Conservation (phyloP, 2,113 vertebrate genomes). For the Vanacampus margaritifer region DNA sequence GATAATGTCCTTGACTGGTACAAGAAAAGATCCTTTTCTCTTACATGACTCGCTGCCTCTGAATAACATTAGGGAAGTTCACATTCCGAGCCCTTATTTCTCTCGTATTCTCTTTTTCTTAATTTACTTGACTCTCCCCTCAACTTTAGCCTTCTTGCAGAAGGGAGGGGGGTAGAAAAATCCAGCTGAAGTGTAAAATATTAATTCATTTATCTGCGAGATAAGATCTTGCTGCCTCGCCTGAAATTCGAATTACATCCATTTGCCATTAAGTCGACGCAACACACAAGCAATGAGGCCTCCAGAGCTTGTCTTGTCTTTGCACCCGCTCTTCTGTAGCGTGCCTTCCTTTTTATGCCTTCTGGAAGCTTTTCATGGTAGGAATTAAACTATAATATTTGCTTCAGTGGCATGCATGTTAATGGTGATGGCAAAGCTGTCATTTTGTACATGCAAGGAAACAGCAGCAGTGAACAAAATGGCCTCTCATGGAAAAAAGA, state of each 20-base stretch:
- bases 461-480: slow-evolving; percentile 63
- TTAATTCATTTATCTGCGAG: slow-evolving; percentile 76
- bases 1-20: slow-evolving; percentile 78
- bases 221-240: slow-evolving; percentile 74
- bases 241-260: slow-evolving; percentile 72
- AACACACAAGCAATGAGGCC: slow-evolving; percentile 59
- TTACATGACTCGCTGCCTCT: slow-evolving; percentile 73
- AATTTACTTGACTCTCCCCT: slow-evolving; percentile 68
- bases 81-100: slow-evolving; percentile 65
- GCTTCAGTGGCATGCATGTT: slow-evolving; percentile 66
- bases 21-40: slow-evolving; percentile 74
- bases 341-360: slow-evolving; percentile 50
- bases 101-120: slow-evolving; percentile 59
- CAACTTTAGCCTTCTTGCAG: slow-evolving; percentile 57
- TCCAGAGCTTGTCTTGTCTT: slow-evolving; percentile 61
- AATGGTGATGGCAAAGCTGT: slow-evolving; percentile 66
- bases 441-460: slow-evolving; percentile 65
- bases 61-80: slow-evolving; percentile 76
- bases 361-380: slow-evolving; percentile 73
- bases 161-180: slow-evolving; percentile 31
- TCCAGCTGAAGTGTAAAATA: slow-evolving; percentile 74
- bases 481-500: slow-evolving; percentile 52
- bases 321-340: slow-evolving; percentile 22
- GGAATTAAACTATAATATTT: slow-evolving; percentile 76
- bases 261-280: slow-evolving; percentile 72